Evolutionary conservation across 2,888 invertebrate species (phyloP).

Genomic region (Leuctra nigra): DNA sequence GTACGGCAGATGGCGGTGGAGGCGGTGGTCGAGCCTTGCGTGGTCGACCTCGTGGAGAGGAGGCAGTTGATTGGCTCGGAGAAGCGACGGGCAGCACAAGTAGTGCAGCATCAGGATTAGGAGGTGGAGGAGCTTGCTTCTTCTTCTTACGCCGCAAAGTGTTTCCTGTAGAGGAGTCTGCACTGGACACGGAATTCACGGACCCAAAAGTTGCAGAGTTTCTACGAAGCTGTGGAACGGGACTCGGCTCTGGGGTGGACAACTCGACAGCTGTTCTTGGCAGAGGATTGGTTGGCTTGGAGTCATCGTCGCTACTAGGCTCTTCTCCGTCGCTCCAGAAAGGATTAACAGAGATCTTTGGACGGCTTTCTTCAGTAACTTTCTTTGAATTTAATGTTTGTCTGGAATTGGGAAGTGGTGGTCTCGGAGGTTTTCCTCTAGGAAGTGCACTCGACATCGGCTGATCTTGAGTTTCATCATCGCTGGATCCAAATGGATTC

Average conservation of each 20-base stretch:
- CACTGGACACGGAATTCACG: conserved; percentile 26
- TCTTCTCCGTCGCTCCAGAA: conserved; percentile 69
- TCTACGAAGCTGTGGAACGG: conserved; percentile 36
- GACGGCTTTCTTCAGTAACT: conserved; percentile 20
- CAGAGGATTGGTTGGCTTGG: no score
- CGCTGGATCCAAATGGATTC: conserved; percentile 65
- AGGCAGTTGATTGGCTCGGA: background rate
- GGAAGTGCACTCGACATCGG: no score
- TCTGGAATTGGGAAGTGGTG: conserved; percentile 2
- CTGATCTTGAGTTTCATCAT: conserved; percentile 50
- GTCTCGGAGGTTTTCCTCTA: conserved; percentile 28
- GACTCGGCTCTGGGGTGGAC: conserved; percentile 36
- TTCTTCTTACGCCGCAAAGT: conserved; percentile 49
- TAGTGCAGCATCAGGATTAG: conserved; percentile 5
- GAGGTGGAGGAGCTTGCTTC: conserved; percentile 56
- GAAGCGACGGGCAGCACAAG: no score
- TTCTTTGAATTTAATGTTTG: conserved; percentile 20
- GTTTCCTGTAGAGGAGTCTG: conserved; percentile 36
- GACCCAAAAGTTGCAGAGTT: conserved; percentile 33
- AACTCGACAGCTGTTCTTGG: no score
- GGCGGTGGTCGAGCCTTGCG: conserved; percentile 62
- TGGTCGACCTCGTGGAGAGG: conserved; percentile 45
- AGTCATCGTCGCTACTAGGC: conserved; percentile 50
- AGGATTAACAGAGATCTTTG: conserved; percentile 54
- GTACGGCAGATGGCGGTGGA: conserved; percentile 45